Percentiles rank a stretch among this genome's conserved stretches.
Conservation (phyloP, 1,140 invertebrate species). For the Apis cerana region DNA sequence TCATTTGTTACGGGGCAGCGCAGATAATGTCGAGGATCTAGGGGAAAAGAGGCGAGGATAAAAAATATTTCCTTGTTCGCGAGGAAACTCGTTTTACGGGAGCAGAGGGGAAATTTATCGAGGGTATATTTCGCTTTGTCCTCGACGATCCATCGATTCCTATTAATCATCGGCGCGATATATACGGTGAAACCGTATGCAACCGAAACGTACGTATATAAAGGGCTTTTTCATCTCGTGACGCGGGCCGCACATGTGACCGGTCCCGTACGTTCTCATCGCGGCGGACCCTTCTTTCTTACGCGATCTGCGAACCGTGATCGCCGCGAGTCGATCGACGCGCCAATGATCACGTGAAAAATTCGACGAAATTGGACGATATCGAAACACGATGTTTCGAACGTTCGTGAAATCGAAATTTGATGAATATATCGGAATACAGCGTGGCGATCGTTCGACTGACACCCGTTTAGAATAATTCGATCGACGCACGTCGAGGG, state of each 20-base stretch:
- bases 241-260: conserved; percentile 50
- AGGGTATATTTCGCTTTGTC: conserved; percentile 38
- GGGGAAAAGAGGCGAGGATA: not conserved
- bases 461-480: not conserved
- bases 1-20: not conserved
- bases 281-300: not conserved
- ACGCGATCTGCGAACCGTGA: conserved; percentile 39
- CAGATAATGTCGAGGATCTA: too few relatives aligned
- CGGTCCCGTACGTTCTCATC: conserved; percentile 57
- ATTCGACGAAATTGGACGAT: too few relatives aligned
- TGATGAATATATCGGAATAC: too few relatives aligned
- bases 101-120: conserved; percentile 54
- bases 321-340: not conserved
- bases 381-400: not conserved
- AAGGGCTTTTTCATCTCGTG: conserved; percentile 51
- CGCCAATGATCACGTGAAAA: not conserved
- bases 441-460: not conserved
- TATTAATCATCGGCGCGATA: conserved; percentile 54
- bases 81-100: not conserved
- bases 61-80: conserved; percentile 45
- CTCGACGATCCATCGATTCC: conserved; percentile 53
- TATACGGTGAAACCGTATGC: conserved; percentile 10
- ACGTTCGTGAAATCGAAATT: too few relatives aligned
- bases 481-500: not conserved
- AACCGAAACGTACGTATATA: conserved; percentile 44